A percentile compares a stretch with the other conserved stretches of the same genome.
phyloP scores from a whole-genome alignment of 2,888 invertebrate genomes.

The Dioctria linearis region DNA sequence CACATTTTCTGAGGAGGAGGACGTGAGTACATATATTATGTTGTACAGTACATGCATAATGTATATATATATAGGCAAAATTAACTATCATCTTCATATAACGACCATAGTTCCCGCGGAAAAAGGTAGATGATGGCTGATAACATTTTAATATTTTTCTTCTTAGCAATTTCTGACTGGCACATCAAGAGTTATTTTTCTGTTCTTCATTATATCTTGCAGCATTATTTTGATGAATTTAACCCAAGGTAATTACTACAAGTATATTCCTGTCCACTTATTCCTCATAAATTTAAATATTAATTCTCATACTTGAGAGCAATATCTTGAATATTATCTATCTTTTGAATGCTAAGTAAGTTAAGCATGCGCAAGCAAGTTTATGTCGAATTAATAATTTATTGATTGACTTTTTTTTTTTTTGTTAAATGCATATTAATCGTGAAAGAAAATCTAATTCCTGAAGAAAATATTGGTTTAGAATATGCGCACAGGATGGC shows the following conservation, averaged over 20 bases:
- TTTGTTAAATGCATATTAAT: no score
- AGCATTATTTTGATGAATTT: slow-evolving; percentile 75
- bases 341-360: no score
- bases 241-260: slow-evolving; percentile 61
- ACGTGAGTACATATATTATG: slow-evolving; percentile 51
- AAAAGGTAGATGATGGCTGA: no score
- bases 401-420: no score
- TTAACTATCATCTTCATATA: background rate
- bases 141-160: slow-evolving; percentile 15
- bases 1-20: slow-evolving; percentile 66
- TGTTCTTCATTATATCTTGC: slow-evolving; percentile 72
- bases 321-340: no score
- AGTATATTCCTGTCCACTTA: background rate
- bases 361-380: no score
- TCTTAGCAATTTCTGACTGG: slow-evolving; percentile 60
- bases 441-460: no score
- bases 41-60: background rate
- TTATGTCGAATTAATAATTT: no score
- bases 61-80: background rate
- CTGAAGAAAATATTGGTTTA: no score
- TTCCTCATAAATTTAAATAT: slow-evolving; percentile 8
- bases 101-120: no score
- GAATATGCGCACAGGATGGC: no score
- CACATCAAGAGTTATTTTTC: slow-evolving; percentile 71
- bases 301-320: slow-evolving; percentile 13